Evolutionary conservation across 2,888 invertebrate genomes (phyloP).

Genomic region (Loripinus fragilis): DNA sequence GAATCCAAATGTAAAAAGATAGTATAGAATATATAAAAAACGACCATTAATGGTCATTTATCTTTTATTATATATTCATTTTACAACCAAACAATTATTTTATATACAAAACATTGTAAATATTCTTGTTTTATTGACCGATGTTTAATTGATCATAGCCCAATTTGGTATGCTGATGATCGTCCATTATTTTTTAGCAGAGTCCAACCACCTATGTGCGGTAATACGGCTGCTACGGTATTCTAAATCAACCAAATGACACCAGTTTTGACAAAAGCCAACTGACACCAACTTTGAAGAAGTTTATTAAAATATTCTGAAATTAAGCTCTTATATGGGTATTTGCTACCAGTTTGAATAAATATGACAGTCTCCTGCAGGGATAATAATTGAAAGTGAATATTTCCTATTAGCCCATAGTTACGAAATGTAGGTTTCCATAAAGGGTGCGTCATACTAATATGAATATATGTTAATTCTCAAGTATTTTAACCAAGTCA

Average conservation of each 20-base stretch:
- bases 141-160: no score
- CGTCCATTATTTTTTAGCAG: no score
- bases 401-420: slow-evolving; percentile 11
- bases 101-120: no score
- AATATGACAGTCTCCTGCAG: slow-evolving; percentile 14
- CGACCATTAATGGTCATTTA: no score
- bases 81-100: no score
- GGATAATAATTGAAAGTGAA: slow-evolving; percentile 15
- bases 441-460: slow-evolving; percentile 10
- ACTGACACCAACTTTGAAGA: background rate
- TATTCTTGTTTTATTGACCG: no score
- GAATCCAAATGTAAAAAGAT: no score
- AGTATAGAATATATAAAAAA: no score
- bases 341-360: background rate
- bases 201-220: no score
- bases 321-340: slow-evolving; percentile 11
- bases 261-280: background rate
- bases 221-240: no score
- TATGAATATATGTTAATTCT: slow-evolving; percentile 16
- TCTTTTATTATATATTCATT: no score
- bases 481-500: slow-evolving; percentile 37
- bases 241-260: background rate
- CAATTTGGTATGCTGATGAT: no score
- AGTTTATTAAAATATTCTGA: background rate
- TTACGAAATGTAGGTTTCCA: slow-evolving; percentile 6